These are phyloP conservation scores for Cyclophora punctaria DNA, from an alignment of 2,888 invertebrate species.

Conservation along the genomic window DNA sequence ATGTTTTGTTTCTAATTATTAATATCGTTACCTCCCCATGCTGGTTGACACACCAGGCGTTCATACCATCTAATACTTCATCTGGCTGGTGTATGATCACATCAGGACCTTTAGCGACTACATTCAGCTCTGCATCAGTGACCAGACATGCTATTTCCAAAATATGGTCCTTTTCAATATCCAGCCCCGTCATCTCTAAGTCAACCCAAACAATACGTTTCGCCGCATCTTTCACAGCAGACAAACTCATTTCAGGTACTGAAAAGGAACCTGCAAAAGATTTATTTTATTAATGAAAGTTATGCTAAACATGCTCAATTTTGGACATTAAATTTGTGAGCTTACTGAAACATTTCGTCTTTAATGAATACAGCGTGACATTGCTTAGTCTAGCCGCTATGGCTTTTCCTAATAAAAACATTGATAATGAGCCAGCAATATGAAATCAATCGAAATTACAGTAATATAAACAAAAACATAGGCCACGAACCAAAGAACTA, in stretches of 20 bases:
- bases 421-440: no score
- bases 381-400: no score
- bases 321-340: no score
- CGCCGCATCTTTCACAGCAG: conserved; percentile 24
- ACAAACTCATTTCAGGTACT: conserved; percentile 5
- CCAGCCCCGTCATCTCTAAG: conserved; percentile 93
- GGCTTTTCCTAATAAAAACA: no score
- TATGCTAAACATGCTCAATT: no score
- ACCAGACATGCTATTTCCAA: conserved; percentile 93
- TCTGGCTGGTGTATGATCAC: conserved; percentile 87
- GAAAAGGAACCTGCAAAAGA: background rate
- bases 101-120: conserved; percentile 84
- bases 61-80: conserved; percentile 83
- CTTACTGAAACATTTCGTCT: conserved; percentile 4
- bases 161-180: conserved; percentile 84
- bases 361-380: no score
- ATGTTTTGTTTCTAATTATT: background rate
- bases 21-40: conserved; percentile 80
- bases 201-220: conserved; percentile 83
- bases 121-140: conserved; percentile 85
- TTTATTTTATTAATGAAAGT: background rate
- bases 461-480: no score
- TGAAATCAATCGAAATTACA: no score
- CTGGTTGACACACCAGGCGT: conserved; percentile 86
- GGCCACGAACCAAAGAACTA: no score